These are phyloP conservation scores for Trilocha varians DNA, from an alignment of 2,888 invertebrate species.

Conservation along the genomic window DNA sequence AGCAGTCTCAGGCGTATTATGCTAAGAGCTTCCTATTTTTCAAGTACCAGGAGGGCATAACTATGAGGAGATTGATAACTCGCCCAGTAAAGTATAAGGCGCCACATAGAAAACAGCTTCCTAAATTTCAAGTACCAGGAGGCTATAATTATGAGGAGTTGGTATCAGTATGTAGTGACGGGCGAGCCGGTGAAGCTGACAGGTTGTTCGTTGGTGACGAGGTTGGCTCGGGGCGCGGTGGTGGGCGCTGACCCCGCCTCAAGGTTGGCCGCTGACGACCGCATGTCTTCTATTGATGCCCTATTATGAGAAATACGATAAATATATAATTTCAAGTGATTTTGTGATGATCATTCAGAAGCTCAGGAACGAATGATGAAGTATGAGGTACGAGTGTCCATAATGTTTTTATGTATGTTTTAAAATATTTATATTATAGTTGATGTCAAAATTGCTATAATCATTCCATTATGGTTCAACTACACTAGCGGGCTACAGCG, in stretches of 20 bases:
- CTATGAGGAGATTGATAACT: conserved; percentile 27
- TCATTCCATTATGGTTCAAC: too few species aligned
- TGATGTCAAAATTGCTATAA: too few species aligned
- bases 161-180: too few species aligned
- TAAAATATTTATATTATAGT: too few species aligned
- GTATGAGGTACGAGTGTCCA: too few species aligned
- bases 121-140: conserved; percentile 18
- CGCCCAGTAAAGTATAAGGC: conserved; percentile 6
- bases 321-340: too few species aligned
- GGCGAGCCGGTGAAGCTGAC: conserved; percentile 81
- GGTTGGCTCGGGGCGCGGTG: conserved; percentile 79
- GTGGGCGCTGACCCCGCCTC: conserved; percentile 52
- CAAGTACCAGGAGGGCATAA: conserved; percentile 24
- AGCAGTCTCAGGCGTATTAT: neutral
- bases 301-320: too few species aligned
- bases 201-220: conserved; percentile 87
- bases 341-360: too few species aligned
- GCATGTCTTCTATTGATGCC: conserved; percentile 86
- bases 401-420: too few species aligned
- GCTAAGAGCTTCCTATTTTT: neutral
- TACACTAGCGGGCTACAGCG: too few species aligned
- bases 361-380: too few species aligned
- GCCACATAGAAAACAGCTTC: neutral
- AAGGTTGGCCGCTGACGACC: conserved; percentile 76
- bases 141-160: conserved; percentile 16